Evolutionary conservation across 2,888 invertebrate species (phyloP).

Genomic region (Synanthedon myopaeformis): DNA sequence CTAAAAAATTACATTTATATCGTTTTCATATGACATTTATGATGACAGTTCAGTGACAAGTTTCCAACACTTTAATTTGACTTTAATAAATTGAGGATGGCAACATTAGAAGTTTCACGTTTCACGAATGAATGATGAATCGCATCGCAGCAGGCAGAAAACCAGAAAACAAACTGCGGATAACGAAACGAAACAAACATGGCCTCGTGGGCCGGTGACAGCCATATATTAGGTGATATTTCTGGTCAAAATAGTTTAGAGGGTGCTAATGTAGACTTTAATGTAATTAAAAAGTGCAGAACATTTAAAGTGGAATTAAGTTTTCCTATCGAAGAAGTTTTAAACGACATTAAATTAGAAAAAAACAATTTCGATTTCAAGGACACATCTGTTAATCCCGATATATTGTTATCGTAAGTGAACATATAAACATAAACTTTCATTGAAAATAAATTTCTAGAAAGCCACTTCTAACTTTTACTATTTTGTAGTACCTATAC

Average conservation of each 20-base stretch:
- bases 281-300: constrained; percentile 13
- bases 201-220: constrained; percentile 56
- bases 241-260: constrained; percentile 17
- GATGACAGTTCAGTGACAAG: no score
- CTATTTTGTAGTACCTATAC: background rate
- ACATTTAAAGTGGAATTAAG: constrained; percentile 14
- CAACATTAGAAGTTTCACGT: no score
- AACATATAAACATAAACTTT: constrained; percentile 2
- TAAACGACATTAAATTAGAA: constrained; percentile 23
- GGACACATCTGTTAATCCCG: constrained; percentile 20
- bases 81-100: no score
- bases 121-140: no score
- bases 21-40: no score
- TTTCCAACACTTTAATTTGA: no score
- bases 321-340: constrained; percentile 15
- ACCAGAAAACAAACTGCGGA: no score
- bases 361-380: constrained; percentile 17
- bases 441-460: constrained; percentile 2
- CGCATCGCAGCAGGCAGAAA: no score
- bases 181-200: constrained; percentile 30
- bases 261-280: constrained; percentile 15
- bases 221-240: constrained; percentile 21
- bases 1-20: no score
- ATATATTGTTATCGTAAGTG: constrained; percentile 30
- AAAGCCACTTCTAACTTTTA: constrained; percentile 7